Base-by-base conservation (phyloP, 2,113 vertebrate genomes). In the Malurus cyaneus region DNA sequence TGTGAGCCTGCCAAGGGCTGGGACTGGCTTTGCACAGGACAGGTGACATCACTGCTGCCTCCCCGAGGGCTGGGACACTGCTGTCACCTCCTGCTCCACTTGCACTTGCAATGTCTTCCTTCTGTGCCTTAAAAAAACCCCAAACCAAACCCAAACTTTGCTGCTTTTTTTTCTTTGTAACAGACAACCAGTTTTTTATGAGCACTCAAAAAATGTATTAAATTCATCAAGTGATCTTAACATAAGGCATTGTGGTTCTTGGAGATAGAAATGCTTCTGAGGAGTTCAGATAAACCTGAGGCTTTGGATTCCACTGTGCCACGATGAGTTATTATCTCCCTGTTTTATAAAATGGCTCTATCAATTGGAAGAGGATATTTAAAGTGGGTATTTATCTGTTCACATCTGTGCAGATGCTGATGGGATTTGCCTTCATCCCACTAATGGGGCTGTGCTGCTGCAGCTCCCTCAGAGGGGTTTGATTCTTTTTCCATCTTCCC, bases 301-400 rank as follows among this genome's bases (percentile, higher is more conserved):
- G 34, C 42, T 65, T 39, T 65, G 69, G 14, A 6, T 14, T 56
- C 3, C 42, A 34, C 60, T 64, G 26, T 31, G 83, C 36, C 24
- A 3, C 2, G 1, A 2, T 5, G 29, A n/a, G 52, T 14, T 16
- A 64, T 57, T 66, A 6, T 10, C 34, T 47, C 31, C 11, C 1
- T 44, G 4, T 7, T 56, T 52, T 52, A 8, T 76, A 6, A 54
- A 71, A 25, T 6, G 21, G 18, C 20, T 8, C 29, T 59, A 0
- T 29, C 29, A 21, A 3, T 20, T 34, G 52, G 50, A n/a, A 49
- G 3, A 41, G 59, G 59, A 7, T n/a, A 12, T n/a, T 64, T 57
- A 11, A 25, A 66, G 15, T 24, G n/a, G 29, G 1, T 64, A 5
- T 76, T 71, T 74, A 7, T 67, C 17, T 78, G 46, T 42, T 49